Conservation (phyloP, 2,888 invertebrate species). For the Halictus quadricinctus region DNA sequence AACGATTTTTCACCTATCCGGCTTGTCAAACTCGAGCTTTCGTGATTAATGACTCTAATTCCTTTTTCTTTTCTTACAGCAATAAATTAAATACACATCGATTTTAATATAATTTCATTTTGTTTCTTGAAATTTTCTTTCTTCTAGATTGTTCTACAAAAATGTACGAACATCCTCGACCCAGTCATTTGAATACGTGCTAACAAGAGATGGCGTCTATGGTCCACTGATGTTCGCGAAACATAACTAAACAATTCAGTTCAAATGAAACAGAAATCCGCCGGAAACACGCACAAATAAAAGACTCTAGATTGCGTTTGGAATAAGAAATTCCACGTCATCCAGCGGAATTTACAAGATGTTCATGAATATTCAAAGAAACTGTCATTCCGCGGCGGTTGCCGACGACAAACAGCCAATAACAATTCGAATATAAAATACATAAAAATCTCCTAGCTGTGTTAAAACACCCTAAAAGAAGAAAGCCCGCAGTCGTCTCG, state of each 20-base stretch:
- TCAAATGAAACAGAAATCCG: background rate
- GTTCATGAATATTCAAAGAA: conserved; percentile 2
- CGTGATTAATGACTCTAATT: background rate
- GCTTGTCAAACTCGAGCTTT: no score
- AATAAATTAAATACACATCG: no score
- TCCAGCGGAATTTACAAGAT: background rate
- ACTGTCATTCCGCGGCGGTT: background rate
- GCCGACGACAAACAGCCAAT: background rate
- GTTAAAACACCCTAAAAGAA: background rate
- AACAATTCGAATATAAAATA: background rate
- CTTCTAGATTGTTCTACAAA: no score
- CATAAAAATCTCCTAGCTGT: background rate
- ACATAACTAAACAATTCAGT: no score
- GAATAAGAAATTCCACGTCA: background rate
- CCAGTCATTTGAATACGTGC: no score
- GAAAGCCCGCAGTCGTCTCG: background rate
- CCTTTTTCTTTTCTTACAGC: no score
- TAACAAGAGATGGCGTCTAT: no score
- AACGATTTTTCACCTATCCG: background rate
- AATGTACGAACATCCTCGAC: no score
- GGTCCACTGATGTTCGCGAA: no score
- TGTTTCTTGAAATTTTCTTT: no score
- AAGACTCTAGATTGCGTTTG: background rate
- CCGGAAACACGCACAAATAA: background rate
- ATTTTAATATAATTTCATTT: no score